phyloP scores from a whole-genome alignment of 1,140 invertebrate species.

The Cepaea nemoralis region DNA sequence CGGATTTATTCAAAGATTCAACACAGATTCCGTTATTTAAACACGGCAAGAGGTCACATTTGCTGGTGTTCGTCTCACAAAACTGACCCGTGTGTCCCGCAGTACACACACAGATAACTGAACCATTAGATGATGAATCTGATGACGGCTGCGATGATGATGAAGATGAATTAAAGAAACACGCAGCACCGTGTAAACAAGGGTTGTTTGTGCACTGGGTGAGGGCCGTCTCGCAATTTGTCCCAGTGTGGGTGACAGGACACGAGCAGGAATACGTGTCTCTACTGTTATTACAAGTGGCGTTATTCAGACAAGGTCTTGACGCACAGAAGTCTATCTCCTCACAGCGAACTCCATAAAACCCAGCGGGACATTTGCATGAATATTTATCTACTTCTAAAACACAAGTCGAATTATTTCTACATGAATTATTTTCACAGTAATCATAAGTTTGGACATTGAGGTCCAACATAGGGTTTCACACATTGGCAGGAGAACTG shows the following conservation, averaged over 20 bases:
- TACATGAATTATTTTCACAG: slow-evolving; percentile 43
- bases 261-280: slow-evolving; percentile 50
- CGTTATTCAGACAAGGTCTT: slow-evolving; percentile 50
- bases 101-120: slow-evolving; percentile 51
- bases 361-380: slow-evolving; percentile 47
- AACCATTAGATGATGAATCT: neutral
- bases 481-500: slow-evolving; percentile 51
- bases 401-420: slow-evolving; percentile 49
- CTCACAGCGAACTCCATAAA: slow-evolving; percentile 53
- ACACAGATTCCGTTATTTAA: slow-evolving; percentile 81
- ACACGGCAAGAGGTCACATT: slow-evolving; percentile 53
- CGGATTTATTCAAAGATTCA: slow-evolving; percentile 72
- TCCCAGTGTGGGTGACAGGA: slow-evolving; percentile 46
- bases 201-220: slow-evolving; percentile 52
- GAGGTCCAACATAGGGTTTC: slow-evolving; percentile 46
- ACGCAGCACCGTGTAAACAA: slow-evolving; percentile 49
- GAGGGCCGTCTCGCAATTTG: slow-evolving; percentile 49
- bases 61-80: slow-evolving; percentile 77
- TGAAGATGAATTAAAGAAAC: slow-evolving; percentile 37
- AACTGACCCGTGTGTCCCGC: slow-evolving; percentile 59
- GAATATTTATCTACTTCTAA: slow-evolving; percentile 30
- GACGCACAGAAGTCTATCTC: slow-evolving; percentile 45
- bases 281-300: slow-evolving; percentile 49
- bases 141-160: neutral
- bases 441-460: slow-evolving; percentile 53